Conservation (phyloP, 1,140 invertebrate genomes). For the Chrysopa pallens region DNA sequence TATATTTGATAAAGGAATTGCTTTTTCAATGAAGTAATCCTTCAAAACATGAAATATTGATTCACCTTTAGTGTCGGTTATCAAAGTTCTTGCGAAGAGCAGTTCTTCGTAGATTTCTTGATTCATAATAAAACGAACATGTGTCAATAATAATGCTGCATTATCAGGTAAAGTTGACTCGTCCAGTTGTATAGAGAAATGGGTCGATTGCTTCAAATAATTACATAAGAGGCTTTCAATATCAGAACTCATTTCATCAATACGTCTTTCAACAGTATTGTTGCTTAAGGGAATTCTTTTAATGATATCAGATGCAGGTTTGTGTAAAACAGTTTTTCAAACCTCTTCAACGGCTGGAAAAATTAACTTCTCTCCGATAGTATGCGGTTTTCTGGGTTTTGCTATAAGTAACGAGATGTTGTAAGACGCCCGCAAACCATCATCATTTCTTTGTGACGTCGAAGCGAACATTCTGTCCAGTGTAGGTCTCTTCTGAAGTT, state of each 20-base stretch:
- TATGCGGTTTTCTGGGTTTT: constrained; percentile 15
- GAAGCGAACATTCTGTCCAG: constrained; percentile 4
- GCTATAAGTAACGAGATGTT: constrained; percentile 17
- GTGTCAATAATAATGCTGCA: constrained; percentile 23
- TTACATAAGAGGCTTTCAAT: constrained; percentile 19
- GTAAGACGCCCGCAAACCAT: constrained; percentile 19
- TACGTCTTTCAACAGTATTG: constrained; percentile 16
- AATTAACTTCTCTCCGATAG: constrained; percentile 16
- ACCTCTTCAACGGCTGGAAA: constrained; percentile 14
- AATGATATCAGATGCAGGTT: constrained; percentile 16
- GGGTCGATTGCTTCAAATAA: constrained; percentile 15
- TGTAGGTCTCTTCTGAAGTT: constrained; percentile 8
- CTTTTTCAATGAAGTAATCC: constrained; percentile 15
- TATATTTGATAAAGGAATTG: constrained; percentile 12
- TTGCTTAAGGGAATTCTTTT: constrained; percentile 22
- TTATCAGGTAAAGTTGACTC: constrained; percentile 23
- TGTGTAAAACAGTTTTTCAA: constrained; percentile 17
- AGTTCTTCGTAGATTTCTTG: constrained; percentile 19
- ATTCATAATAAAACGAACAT: constrained; percentile 19
- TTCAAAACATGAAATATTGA: constrained; percentile 19
- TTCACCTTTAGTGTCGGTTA: constrained; percentile 21
- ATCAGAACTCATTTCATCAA: constrained; percentile 17
- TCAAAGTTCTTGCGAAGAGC: constrained; percentile 19
- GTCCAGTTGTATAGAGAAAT: constrained; percentile 20
- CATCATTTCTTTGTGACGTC: constrained; percentile 12